A percentile compares a stretch with the other conserved stretches of the same genome.
Conservation (phyloP, 2,797 vertebrate genomes). For the Propithecus perrieri region DNA sequence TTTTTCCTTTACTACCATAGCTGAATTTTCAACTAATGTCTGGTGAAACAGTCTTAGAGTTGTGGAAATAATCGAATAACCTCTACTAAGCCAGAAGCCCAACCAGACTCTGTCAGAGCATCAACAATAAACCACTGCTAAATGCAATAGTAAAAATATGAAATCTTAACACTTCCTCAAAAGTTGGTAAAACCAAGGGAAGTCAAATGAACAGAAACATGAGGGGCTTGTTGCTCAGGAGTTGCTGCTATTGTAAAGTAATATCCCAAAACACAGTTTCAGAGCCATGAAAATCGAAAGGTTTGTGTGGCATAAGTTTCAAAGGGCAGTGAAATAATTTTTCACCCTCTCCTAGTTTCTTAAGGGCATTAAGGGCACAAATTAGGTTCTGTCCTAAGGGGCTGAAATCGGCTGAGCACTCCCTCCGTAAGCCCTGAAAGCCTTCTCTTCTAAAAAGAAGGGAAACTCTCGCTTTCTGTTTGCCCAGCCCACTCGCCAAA, state of each 20-base stretch:
- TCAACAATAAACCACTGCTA: neutral
- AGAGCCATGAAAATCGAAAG: neutral
- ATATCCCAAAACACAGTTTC: neutral
- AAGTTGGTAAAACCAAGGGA: constrained; percentile 2
- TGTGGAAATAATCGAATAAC: neutral
- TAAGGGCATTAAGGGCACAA: neutral
- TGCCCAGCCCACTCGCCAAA: neutral
- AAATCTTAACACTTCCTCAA: constrained; percentile 1
- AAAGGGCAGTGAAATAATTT: neutral
- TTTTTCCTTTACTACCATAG: neutral
- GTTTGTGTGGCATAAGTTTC: constrained; percentile 19
- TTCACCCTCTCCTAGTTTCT: neutral
- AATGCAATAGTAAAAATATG: neutral
- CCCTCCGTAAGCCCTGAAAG: neutral
- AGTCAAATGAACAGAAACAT: neutral
- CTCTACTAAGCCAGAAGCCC: neutral
- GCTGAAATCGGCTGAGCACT: neutral
- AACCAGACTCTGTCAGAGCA: neutral
- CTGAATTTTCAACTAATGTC: neutral
- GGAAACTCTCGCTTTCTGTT: neutral
- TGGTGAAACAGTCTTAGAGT: neutral
- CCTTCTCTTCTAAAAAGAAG: neutral
- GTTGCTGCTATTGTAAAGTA: neutral
- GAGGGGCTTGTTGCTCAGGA: neutral
- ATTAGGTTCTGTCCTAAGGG: neutral